Percentiles rank a stretch among this genome's conserved stretches.
Conservation (phyloP, 2,797 vertebrate genomes). For the Aldrovandia affinis region DNA sequence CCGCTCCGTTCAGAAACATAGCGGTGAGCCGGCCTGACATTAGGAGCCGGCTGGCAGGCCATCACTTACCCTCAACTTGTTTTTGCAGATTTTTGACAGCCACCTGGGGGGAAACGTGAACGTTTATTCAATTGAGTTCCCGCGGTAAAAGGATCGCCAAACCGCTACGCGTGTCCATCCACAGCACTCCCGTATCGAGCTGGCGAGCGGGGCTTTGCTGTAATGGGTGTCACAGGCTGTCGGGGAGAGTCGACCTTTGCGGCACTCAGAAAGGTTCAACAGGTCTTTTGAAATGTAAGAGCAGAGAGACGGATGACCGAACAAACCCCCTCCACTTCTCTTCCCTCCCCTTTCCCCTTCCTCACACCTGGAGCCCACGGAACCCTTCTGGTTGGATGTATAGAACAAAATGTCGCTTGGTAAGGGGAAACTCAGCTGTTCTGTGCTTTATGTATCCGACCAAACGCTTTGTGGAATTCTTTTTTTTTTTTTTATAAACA, state of each 20-base stretch:
- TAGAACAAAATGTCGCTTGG: not conserved
- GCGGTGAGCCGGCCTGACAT: constrained; percentile 26
- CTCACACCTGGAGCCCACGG: not conserved
- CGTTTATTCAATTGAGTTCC: constrained; percentile 16
- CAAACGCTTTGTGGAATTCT: too few species aligned
- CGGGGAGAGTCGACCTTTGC: not conserved
- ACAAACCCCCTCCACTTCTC: not conserved
- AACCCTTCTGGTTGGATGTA: not conserved
- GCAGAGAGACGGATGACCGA: not conserved
- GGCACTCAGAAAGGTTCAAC: not conserved
- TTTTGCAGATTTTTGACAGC: constrained; percentile 24
- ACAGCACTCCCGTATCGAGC: not conserved
- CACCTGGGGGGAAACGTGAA: constrained; percentile 20
- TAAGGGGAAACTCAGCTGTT: too few species aligned
- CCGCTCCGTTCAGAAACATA: constrained; percentile 21
- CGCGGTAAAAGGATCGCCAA: not conserved
- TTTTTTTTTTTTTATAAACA: too few species aligned
- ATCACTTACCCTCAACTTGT: constrained; percentile 5
- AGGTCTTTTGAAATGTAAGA: not conserved
- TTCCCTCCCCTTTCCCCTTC: not conserved
- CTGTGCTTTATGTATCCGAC: too few species aligned
- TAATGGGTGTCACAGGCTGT: constrained; percentile 3
- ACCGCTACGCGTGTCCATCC: constrained; percentile 5
- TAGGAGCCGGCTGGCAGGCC: constrained; percentile 23
- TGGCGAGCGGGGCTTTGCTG: not conserved